Evolutionary conservation across 2,113 vertebrate genomes (phyloP).

Genomic region (Megaceryle maxima): DNA sequence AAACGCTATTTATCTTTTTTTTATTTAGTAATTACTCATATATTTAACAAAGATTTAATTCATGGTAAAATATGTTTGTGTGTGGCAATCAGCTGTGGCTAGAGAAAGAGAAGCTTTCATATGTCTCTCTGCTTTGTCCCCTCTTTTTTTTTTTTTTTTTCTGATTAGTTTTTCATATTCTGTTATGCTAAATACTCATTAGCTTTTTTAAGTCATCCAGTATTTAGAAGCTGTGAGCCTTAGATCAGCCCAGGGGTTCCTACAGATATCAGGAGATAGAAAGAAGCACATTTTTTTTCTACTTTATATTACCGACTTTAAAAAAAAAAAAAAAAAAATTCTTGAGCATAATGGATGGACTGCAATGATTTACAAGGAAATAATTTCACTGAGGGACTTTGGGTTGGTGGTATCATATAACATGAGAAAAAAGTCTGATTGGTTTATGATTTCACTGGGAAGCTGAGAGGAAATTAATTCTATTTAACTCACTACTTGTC

Average conservation of each 20-base stretch:
- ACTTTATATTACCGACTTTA: conserved; percentile 17
- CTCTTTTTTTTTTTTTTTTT: not conserved
- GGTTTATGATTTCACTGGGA: conserved; percentile 57
- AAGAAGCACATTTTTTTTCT: not conserved
- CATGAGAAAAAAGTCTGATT: conserved; percentile 26
- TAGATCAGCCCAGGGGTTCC: not conserved
- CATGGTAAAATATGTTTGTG: not conserved
- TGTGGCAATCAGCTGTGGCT: not conserved
- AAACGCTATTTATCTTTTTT: not conserved
- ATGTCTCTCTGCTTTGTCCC: not conserved
- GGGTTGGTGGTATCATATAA: conserved; percentile 37
- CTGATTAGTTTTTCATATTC: not conserved
- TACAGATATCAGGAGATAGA: not conserved
- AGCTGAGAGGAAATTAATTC: conserved; percentile 58
- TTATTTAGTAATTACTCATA: not conserved
- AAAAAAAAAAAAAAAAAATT: conserved; percentile 19
- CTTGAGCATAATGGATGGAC: conserved; percentile 34
- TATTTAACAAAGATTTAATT: not conserved
- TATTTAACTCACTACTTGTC: conserved; percentile 57
- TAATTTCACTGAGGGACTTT: conserved; percentile 47
- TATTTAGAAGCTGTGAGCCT: not conserved
- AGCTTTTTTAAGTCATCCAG: not conserved
- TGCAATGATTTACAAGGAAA: conserved; percentile 57
- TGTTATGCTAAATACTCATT: not conserved
- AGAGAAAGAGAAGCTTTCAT: not conserved